Base-by-base conservation (phyloP, 2,888 invertebrate genomes). In the Ophion costatus region DNA sequence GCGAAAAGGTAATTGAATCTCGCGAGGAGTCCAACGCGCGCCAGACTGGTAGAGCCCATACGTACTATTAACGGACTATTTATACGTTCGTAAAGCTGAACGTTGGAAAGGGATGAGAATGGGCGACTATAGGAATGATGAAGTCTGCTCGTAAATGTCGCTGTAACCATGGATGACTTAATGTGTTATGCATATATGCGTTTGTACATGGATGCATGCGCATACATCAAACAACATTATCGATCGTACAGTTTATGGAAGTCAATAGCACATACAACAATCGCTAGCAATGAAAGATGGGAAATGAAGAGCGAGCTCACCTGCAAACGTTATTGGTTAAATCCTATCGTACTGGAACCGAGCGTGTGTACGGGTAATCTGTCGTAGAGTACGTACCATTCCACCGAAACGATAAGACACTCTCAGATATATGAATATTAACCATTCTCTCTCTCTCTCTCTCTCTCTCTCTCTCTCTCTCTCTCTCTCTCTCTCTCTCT, bases 131-230 rank as follows among this genome's bases (percentile, higher is more conserved):
- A 85, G 69, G 64, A 83, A 73, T 88, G 89, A 91, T 90, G 89
- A 89, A 91, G 87, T 86, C 83, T 73, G 82, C 88, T 89, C 90
- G 88, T 90, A 88, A 90, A 86, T 88, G 71, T 84, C 84, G 75
- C 89, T 82, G 87, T 89, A 88, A 89, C 89, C 88, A 84, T 88
- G 88, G 88, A 88, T 88, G 84, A 86, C 86, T 88, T 87, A 87
- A 87, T 80, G 83, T 80, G 75, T 33, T 73, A 56, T 56, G 24
- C 38, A 38, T 38, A 81, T 57, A 61, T 59, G 11, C 56, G 10
- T 66, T n/a, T 51, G 59, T 70, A 69, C 17, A 80, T 57, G 61
- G 38, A 57, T 42, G n/a, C 17, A 38, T 33, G 45, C n/a, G 64
- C 61, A 56, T 66, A 51, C 42, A 24, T 11, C 10, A 24, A 64